A percentile compares a stretch with the other conserved stretches of the same genome.
Evolutionary conservation across 2,797 vertebrate genomes (phyloP).

Genomic region (Ibycter americanus): DNA sequence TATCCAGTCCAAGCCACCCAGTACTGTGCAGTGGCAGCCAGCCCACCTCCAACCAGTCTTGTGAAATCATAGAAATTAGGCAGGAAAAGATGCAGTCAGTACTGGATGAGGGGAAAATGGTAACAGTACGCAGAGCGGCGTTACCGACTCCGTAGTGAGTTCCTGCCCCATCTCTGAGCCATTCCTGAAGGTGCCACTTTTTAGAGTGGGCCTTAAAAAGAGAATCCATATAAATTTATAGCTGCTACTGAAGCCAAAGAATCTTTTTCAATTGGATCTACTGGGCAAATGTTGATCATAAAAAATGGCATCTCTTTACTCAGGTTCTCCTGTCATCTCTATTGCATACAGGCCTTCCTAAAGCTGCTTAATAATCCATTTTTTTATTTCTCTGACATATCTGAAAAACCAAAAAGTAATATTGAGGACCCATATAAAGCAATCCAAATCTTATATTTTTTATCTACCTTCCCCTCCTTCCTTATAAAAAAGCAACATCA

Average conservation of each 20-base stretch:
- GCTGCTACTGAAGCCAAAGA: not conserved
- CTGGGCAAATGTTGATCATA: not conserved
- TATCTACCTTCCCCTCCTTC: fast-evolving
- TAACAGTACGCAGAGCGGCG: not conserved
- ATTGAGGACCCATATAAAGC: not conserved
- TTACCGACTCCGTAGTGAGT: fast-evolving
- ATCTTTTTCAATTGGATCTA: not conserved
- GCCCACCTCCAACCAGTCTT: not conserved
- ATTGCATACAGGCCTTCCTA: not conserved
- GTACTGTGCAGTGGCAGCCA: not conserved
- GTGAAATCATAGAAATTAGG: constrained; percentile 13
- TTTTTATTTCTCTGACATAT: not conserved
- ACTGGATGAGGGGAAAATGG: not conserved
- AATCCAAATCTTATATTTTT: not conserved
- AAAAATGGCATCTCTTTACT: not conserved
- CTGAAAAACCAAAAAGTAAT: not conserved
- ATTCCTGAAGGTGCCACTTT: not conserved
- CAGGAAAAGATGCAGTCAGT: not conserved
- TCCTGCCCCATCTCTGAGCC: not conserved
- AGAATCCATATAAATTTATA: not conserved
- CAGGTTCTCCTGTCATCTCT: not conserved
- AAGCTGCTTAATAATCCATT: not conserved
- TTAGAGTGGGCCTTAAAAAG: not conserved
- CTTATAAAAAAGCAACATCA: not conserved
- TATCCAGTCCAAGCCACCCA: constrained; percentile 31